Base-by-base conservation (phyloP, 2,113 vertebrate genomes). In the Rhagologus leucostigma region DNA sequence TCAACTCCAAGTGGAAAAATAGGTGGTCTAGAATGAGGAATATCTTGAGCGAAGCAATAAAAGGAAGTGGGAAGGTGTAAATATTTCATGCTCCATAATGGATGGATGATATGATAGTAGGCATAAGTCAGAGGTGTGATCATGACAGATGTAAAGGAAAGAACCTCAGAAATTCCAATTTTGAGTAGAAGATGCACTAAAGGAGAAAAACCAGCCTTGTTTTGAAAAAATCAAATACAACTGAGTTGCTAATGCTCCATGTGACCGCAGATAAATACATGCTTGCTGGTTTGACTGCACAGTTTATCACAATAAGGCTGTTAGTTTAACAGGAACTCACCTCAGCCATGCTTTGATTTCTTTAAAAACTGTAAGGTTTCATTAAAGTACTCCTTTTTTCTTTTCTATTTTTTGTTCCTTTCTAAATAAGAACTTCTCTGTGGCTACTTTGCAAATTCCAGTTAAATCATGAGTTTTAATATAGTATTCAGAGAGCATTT, bases 341-440 rank as follows among this genome's bases (percentile, higher is more conserved):
- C 67, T 96, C 73, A 92, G 33, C 81, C 56, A 33, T 95, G 79
- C 49, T 91, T 68, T 94, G 33, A 47, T 90, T 93, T 93, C 71
- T 39, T 92, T 62, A 44, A 68, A 85, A 95, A 32, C 46, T 91
- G 16, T 80, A 55, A 94, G 22, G 18, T 82, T 67, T 19, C 75
- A 87, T 96, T 90, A 47, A 76, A 92, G 55, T 90, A 84, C 42
- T 90, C 41, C 46, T 13, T 24, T 70, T 49, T 86, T 88, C 53
- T 78, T 91, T 89, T 77, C 59, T 89, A 1, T 62, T 53, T 93
- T 96, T 79, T 93, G 73, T 94, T 88, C 42, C 50, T 83, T 94
- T 83, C 71, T 83, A 59, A 77, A 19, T 89, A 70, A 90, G 29
- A 80, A 46, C 55, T 91, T 93, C 71, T 92, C 68, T 88, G 68